These are phyloP conservation scores for Drosophila neotestacea DNA, from an alignment of 2,888 invertebrate genomes.

Conservation along the genomic window DNA sequence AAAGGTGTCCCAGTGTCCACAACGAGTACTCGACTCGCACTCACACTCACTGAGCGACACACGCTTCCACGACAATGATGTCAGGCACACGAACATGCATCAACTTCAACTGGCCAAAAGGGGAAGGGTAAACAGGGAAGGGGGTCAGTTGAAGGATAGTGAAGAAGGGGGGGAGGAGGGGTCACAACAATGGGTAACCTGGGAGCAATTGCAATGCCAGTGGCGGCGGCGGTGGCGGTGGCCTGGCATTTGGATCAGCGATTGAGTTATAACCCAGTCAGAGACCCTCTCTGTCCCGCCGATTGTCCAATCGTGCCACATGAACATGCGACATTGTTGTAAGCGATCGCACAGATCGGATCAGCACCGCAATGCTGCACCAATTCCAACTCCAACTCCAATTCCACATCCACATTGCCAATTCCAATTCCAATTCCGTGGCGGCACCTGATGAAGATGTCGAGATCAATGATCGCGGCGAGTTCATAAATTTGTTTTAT, in stretches of 20 bases:
- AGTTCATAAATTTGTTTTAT: constrained; percentile 83
- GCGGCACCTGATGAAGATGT: constrained; percentile 80
- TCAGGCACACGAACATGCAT: constrained; percentile 69
- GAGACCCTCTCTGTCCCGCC: constrained; percentile 3
- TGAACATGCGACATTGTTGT: constrained; percentile 56
- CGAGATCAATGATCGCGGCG: constrained; percentile 80
- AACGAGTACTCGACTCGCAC: constrained; percentile 51
- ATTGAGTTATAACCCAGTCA: constrained; percentile 73
- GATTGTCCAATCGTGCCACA: constrained; percentile 46
- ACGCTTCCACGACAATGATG: constrained; percentile 80
- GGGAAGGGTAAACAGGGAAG: background rate
- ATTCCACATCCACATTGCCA: constrained; percentile 9
- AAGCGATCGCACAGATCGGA: constrained; percentile 38
- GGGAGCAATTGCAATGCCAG: constrained; percentile 69
- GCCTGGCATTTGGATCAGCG: constrained; percentile 80
- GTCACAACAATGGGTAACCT: constrained; percentile 79
- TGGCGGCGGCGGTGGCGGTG: constrained; percentile 42
- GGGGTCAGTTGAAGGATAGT: background rate
- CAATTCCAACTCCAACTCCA: constrained; percentile 25
- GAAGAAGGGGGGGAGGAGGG: background rate
- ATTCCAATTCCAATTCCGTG: constrained; percentile 28
- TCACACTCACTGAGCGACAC: constrained; percentile 67
- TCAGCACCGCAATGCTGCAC: constrained; percentile 35
- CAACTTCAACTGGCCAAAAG: constrained; percentile 41
- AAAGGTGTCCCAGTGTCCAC: constrained; percentile 62